Evolutionary conservation across 2,888 invertebrate genomes (phyloP), one percentile per base, ranked within the genome.

Genomic region (Pseudococcus longispinus): DNA sequence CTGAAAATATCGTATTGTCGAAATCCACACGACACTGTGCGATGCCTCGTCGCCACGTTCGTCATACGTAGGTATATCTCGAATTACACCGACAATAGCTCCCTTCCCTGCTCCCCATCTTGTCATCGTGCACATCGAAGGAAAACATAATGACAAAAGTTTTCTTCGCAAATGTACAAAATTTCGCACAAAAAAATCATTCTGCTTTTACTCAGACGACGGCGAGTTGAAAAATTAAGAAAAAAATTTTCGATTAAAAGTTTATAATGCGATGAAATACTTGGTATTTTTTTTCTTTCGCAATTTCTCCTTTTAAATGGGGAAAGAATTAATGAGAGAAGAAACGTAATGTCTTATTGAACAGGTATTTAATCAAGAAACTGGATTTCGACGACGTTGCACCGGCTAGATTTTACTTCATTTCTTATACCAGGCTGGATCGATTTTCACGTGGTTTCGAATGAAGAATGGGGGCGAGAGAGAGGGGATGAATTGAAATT

Each of bases 211-310:
- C 18, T 70, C 70, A 15, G 37, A 37, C 37, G 9, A 37, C 37
- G 26, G 11, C 26, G 20, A 65, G 65, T 65, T 65, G 65, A 65
- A 65, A 65, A 70, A 70, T 65, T 65, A 70, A 70, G 18, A 29
- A 70, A 29, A 70, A 29, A 70, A 13, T 70, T 65, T 70, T 70
- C 70, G 70, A 70, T 70, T 70, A 70, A 70, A 70, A 70, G 70
- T 70, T 70, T 70, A 70, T 32, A 70, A 70, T 29, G 29, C 29
- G 29, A 29, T 18, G 70, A 70, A 70, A 70, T 70, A 70, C 29
- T 70, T 15, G 29, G 60, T 11, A 9, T 1, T 60, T 20, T 60
- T 60, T 60, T 60, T 23, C 13, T 55, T n/a, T 55, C 8, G 3
- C n/a, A 20, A 23, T 60, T n/a, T 60, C 23, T 23, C 15, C 1